Evolutionary conservation across 2,113 vertebrate species (phyloP), one percentile per base, ranked within the genome.

Genomic region (Meleagris gallopavo): DNA sequence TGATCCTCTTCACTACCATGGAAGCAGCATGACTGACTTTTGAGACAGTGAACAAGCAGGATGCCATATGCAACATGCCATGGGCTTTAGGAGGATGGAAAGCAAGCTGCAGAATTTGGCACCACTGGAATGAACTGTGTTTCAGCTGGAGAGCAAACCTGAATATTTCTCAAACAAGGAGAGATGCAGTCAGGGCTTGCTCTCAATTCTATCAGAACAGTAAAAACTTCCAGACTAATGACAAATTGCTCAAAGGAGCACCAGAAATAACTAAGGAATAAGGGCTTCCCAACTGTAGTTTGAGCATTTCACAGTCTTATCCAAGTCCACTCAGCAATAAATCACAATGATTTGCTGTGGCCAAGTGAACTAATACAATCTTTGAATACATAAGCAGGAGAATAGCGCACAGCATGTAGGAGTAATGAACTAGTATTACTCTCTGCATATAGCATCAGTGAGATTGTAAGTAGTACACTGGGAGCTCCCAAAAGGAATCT

Each of bases 301-400:
- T 77, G 77, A 89, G 40, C 19, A 25, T 38, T 72, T 69, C 72
- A 48, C 82, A 86, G 79, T 41, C 80, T 64, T 57, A 57, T 81
- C 60, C 85, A 95, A 91, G 43, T 91, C 32, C 61, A 90, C 52
- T 61, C 43, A 90, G 79, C 57, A 65, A 52, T 88, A 96, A 88
- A 91, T 88, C 79, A 60, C 29, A 64, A 81, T 10, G 32, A 92
- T 46, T 30, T 25, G 30, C 27, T 40, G 65, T 25, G 52, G 84
- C 89, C 89, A 91, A 93, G 57, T 65, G 61, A 88, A 52, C 43
- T 16, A 69, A 86, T 38, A 52, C 57, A 93, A 45, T 57, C 46
- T 80, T 83, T 91, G 82, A 89, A 90, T 20, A 10, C 52, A 72
- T 85, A 81, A 86, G 72, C 64, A 75, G 61, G 36, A 65, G 77